phyloP scores from a whole-genome alignment of 2,888 invertebrate genomes.

The Drosophila subquinaria region DNA sequence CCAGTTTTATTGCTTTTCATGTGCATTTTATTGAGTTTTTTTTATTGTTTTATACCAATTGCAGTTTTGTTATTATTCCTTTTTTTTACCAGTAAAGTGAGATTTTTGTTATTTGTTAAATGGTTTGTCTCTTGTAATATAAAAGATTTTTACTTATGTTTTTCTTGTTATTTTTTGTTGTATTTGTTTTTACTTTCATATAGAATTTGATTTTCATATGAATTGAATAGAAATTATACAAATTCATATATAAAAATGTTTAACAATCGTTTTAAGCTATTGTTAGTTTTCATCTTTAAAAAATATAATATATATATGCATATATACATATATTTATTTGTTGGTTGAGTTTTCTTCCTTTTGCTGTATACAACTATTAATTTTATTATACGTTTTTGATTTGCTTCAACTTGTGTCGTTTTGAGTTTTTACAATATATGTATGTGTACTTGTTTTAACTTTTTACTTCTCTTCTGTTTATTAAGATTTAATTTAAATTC shows the following conservation, averaged over 20 bases:
- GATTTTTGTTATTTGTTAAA: conserved; percentile 52
- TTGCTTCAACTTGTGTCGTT: conserved; percentile 45
- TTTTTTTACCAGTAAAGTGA: conserved; percentile 77
- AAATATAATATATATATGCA: conserved; percentile 67
- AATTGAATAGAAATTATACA: conserved; percentile 72
- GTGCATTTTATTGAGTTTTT: conserved; percentile 53
- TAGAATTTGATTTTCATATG: conserved; percentile 50
- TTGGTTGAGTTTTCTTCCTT: conserved; percentile 30
- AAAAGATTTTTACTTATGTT: conserved; percentile 55
- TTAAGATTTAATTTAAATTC: conserved; percentile 32
- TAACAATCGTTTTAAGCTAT: conserved; percentile 75
- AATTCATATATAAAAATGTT: conserved; percentile 77
- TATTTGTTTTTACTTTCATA: conserved; percentile 26
- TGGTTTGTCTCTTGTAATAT: conserved; percentile 78
- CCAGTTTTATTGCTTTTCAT: conserved; percentile 71
- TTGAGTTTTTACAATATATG: conserved; percentile 18
- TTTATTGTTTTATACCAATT: conserved; percentile 54
- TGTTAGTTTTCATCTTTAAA: conserved; percentile 67
- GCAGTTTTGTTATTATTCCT: conserved; percentile 38
- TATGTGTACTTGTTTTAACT: conserved; percentile 12
- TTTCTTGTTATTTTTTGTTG: conserved; percentile 34
- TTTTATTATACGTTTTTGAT: conserved; percentile 47
- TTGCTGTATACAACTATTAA: conserved; percentile 46
- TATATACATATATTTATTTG: conserved; percentile 19
- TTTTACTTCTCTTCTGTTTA: conserved; percentile 7